A percentile compares a stretch with the other conserved stretches of the same genome.
Evolutionary conservation across 2,797 vertebrate species (phyloP).

Genomic region (Silurus lanzhouensis): DNA sequence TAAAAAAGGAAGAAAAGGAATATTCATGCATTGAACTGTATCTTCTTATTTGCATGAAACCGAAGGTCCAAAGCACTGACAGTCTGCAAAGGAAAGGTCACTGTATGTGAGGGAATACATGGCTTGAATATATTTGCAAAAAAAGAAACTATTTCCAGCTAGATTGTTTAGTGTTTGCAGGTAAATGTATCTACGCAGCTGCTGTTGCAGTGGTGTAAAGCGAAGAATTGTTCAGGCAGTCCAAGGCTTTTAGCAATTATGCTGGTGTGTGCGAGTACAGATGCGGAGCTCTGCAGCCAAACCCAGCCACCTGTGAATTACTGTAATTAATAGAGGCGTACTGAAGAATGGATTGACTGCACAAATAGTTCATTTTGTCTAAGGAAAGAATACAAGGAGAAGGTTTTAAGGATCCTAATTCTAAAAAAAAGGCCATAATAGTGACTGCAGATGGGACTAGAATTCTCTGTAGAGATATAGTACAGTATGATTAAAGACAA

Average conservation of each 20-base stretch:
- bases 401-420: constrained; percentile 59
- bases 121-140: neutral
- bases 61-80: constrained; percentile 26
- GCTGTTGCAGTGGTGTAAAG: neutral
- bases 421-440: constrained; percentile 46
- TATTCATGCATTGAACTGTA: constrained; percentile 38
- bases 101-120: neutral
- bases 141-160: constrained; percentile 1
- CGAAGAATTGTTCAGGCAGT: constrained; percentile 51
- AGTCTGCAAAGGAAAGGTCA: neutral
- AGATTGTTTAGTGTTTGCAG: neutral
- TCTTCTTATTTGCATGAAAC: constrained; percentile 23
- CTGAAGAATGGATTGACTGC: constrained; percentile 65
- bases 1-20: constrained; percentile 24
- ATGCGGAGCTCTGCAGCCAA: constrained; percentile 60
- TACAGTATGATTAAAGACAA: neutral
- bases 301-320: constrained; percentile 60
- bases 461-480: neutral
- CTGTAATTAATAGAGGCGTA: constrained; percentile 66
- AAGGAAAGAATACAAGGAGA: neutral
- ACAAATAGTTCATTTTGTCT: constrained; percentile 67
- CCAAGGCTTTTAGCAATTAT: constrained; percentile 69
- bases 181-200: neutral
- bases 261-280: constrained; percentile 65
- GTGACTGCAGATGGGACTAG: neutral